phyloP scores from a whole-genome alignment of 1,140 invertebrate genomes.

The Parapsyche elsis region DNA sequence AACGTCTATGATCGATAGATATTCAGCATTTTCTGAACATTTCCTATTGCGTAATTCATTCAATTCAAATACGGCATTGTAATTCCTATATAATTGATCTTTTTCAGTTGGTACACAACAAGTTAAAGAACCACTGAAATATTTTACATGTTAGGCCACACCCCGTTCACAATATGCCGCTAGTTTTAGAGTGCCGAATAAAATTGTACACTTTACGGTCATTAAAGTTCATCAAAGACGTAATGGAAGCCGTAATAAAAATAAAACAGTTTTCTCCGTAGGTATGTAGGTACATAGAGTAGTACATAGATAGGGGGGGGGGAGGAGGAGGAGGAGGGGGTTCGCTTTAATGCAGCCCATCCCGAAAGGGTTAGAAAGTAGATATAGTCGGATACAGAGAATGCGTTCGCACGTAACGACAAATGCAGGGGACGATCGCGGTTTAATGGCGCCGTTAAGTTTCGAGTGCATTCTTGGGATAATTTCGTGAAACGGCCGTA shows the following conservation, averaged over 20 bases:
- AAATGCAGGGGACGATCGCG: slow-evolving; percentile 5
- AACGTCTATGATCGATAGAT: no score
- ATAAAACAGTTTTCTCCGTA: neutral
- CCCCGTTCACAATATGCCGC: no score
- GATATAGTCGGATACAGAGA: neutral
- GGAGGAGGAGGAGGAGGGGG: neutral
- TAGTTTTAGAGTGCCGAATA: no score
- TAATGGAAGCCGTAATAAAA: neutral
- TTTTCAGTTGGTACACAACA: no score
- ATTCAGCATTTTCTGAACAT: no score
- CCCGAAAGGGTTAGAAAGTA: neutral
- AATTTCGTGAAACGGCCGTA: slow-evolving; percentile 15
- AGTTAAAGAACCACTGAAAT: no score
- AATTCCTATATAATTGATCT: no score
- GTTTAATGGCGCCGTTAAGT: slow-evolving; percentile 2
- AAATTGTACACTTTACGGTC: no score
- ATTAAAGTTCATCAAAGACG: no score
- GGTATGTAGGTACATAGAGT: neutral
- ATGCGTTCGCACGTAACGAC: slow-evolving; percentile 19
- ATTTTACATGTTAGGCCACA: no score
- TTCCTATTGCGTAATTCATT: no score
- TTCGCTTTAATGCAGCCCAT: neutral
- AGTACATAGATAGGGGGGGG: neutral
- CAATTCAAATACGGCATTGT: no score
- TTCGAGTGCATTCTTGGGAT: slow-evolving; percentile 8